These are phyloP conservation scores for Salmo trutta DNA, from an alignment of 2,797 vertebrate genomes.

Conservation along the genomic window DNA sequence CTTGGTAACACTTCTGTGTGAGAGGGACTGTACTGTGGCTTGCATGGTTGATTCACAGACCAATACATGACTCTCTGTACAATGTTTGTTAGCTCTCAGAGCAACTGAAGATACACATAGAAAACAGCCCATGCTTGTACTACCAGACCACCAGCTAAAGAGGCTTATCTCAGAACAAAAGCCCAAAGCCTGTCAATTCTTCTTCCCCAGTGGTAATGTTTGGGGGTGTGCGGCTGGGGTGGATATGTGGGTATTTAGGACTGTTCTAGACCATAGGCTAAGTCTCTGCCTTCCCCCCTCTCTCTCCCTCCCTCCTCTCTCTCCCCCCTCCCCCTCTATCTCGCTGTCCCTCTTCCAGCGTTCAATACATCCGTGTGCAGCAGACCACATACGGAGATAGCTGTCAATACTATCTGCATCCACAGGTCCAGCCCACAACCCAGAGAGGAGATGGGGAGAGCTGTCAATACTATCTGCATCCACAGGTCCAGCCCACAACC, in stretches of 20 bases:
- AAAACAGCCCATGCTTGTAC: background rate
- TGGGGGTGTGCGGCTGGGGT: background rate
- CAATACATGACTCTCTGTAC: background rate
- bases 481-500: background rate
- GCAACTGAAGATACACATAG: background rate
- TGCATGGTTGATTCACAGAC: background rate
- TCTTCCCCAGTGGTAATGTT: background rate
- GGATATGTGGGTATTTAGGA: background rate
- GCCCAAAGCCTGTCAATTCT: background rate
- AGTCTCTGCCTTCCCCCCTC: background rate
- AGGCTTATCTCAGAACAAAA: background rate
- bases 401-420: conserved; percentile 30
- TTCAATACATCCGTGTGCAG: conserved; percentile 33
- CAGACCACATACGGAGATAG: background rate
- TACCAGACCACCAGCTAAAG: background rate
- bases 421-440: background rate
- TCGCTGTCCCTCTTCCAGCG: conserved; percentile 14
- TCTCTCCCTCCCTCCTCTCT: background rate
- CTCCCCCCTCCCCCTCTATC: background rate
- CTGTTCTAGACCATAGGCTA: background rate
- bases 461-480: conserved; percentile 12
- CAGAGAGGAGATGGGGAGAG: background rate
- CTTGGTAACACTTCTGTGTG: conserved; percentile 10
- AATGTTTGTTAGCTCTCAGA: background rate
- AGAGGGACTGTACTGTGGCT: conserved; percentile 9